Evolutionary conservation across 2,888 invertebrate species (phyloP).

Genomic region (Cistogaster globosa): DNA sequence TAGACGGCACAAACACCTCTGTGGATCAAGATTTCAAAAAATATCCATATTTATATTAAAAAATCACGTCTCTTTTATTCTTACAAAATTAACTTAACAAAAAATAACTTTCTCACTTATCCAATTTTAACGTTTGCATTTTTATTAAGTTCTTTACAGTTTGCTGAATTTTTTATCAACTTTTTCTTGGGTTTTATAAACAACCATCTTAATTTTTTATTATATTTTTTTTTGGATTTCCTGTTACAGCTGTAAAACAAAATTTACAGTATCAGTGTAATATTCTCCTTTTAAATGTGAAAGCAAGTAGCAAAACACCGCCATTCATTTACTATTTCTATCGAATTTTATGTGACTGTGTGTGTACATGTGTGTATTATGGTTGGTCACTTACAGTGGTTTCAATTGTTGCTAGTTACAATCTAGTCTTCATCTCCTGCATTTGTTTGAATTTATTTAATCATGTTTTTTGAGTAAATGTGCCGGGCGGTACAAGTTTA

Average conservation of each 20-base stretch:
- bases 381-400: constrained; percentile 39
- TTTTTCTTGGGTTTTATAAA: constrained; percentile 53
- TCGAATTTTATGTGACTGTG: not conserved
- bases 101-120: constrained; percentile 3
- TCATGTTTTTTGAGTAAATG: constrained; percentile 29
- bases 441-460: constrained; percentile 16
- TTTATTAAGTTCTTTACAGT: constrained; percentile 63
- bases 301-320: constrained; percentile 34
- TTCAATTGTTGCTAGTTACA: constrained; percentile 18
- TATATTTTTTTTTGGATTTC: constrained; percentile 45
- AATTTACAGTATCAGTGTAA: constrained; percentile 20
- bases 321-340: constrained; percentile 19
- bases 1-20: no score
- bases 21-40: no score
- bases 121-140: constrained; percentile 51
- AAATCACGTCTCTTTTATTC: no score
- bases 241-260: constrained; percentile 44
- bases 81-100: not conserved
- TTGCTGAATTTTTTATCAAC: constrained; percentile 61
- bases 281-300: constrained; percentile 5
- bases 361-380: no score
- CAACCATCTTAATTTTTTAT: constrained; percentile 23
- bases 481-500: constrained; percentile 53
- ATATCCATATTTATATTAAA: no score
- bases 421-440: constrained; percentile 30